Evolutionary conservation across 2,113 vertebrate genomes (phyloP), one percentile per base, ranked within the genome.

Genomic region (Vireo altiloquus): DNA sequence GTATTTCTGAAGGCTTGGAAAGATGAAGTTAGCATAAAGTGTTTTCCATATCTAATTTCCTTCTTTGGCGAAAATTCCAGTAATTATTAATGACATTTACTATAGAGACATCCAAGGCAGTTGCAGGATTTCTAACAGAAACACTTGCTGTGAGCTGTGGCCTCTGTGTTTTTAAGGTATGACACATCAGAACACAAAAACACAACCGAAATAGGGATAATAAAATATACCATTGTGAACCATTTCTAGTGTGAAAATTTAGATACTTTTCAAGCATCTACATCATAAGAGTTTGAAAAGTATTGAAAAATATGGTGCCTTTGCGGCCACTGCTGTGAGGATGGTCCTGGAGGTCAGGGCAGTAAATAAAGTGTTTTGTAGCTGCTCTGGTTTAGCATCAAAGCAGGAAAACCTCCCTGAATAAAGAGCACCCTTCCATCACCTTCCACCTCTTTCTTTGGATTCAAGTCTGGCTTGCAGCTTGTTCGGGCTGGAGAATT

Each of bases 21-120:
- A 65, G 65, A 42, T 15, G 1, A 82, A 79, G 60, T n/a, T 95
- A 83, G 91, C 87, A 91, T 84, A 24, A 11, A 82, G n/a, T 49
- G 53, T 30, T 91, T 87, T 95, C 84, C 81, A 76, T 95, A 84
- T 84, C 77, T 94, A 71, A 92, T 95, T 92, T 87, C 89, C 31
- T 87, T 82, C 77, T 91, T 91, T 91, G 65, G 83, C 57, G 46
- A 89, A 95, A 75, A 91, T 85, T 89, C 84, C 42, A 2, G 65
- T 82, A 85, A 60, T 79, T 71, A 59, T 72, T 87, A 95, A 57
- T 35, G 75, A 77, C 63, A 65, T 87, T 53, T 82, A 60, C 46
- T 85, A 28, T 11, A 69, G n/a, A 94, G 84, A 72, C n/a, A 85
- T 80, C 49, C 78, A 79, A 57, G 40, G 63, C 37, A 68, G 69